Base-by-base conservation (phyloP, 2,797 vertebrate species). In the Micromesistius poutassou region DNA sequence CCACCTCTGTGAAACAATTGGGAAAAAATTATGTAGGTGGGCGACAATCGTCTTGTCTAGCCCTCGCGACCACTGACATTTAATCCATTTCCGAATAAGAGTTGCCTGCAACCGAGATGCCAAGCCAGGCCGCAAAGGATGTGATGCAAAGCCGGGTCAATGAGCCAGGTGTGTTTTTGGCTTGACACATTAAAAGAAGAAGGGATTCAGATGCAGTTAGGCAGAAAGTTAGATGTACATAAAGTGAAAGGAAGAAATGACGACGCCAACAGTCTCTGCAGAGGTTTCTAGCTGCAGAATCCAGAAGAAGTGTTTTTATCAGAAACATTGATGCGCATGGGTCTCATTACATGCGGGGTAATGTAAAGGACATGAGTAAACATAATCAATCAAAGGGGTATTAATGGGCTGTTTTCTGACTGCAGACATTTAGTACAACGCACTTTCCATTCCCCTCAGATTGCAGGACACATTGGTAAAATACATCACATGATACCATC, bases 41-140 rank as follows among this genome's bases (percentile, higher is more conserved):
- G 7, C 28, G 25, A 16, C 62, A 68, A 28, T 25, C 28, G 25
- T 28, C 12, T 68, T 68, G 25, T 28, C 28, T 28, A 9, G 25
- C 62, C 62, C 8, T 28, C 3, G 62, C 28, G 62, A 68, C 62
- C 62, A 68, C 62, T 68, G 89, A 83, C 77, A 74, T 84, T 74
- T 46, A 66, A 82, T 82, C 80, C 76, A 31, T 86, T 73, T 78
- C 81, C 74, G 82, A 75, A 25, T 77, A 77, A 86, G 30, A 28
- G 55, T 71, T 35, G 76, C 79, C 72, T 80, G 87, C 80, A 89
- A 85, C 84, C 35, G 86, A 78, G 77, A 86, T 78, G 80, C 90
- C 85, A 88, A 87, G 86, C 77, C 74, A 80, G 80, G 85, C 86
- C 84, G 84, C 87, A 84, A 82, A 87, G 87, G 85, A 89, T 88